Base-by-base conservation (phyloP, 2,113 vertebrate genomes). In the Steatornis caripensis region DNA sequence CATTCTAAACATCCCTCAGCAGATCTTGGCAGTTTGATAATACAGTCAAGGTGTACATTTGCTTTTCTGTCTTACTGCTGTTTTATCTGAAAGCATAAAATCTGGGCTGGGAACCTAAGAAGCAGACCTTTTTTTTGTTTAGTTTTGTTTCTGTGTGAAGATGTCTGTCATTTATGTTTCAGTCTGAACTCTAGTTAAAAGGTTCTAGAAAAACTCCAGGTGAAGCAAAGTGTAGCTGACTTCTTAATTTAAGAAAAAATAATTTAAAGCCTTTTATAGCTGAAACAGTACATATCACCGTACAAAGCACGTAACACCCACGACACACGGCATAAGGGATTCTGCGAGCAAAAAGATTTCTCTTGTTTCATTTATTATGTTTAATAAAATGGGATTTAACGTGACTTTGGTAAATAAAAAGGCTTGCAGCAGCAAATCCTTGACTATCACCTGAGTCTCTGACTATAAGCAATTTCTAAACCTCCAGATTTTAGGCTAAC, bases 121-220 rank as follows among this genome's bases (percentile, higher is more conserved):
- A 77, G 22, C 26, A 89, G 49, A 6, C 5, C 3, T 22, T 37
- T 37, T 49, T 23, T 37, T 12, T 57, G 49, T 0, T 45, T 60
- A n/a, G n/a, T 15, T 49, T 51, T 41, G 3, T 1, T 86, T 39
- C 53, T 0, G 0, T 53, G 22, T 64, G 62, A 22, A 0, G 1
- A 65, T 4, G 6, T 15, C 27, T 86, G 29, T 39, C 43, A 51
- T 60, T 82, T 87, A 20, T 26, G 8, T 78, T 94, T 95, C 43
- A 18, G 8, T 48, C 43, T 64, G 72, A 71, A 68, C 15, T 71
- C 39, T 36, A 84, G 36, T 49, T 49, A 87, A 89, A 92, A 12
- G 8, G 34, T 20, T 78, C 41, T 41, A 66, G 55, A 90, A 58
- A 66, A 93, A n/a, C n/a, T 41, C 36, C 6, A 70, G n/a, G 36